Conservation (phyloP, 2,888 invertebrate species). For the Holacanthella duospinosa region DNA sequence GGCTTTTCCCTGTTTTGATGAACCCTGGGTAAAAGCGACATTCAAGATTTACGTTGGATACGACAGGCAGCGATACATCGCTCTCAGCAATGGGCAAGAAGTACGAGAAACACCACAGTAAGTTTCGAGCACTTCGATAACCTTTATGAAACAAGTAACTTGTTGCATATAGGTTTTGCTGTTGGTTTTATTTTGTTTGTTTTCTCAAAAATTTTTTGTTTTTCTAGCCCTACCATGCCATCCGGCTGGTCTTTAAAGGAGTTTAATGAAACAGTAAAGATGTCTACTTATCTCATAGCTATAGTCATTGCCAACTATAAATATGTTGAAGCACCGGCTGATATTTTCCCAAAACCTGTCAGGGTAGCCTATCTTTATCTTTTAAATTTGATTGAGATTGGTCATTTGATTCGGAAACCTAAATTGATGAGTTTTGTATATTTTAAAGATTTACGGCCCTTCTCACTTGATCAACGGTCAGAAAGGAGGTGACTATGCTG, state of each 20-base stretch:
- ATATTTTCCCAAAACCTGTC: not conserved
- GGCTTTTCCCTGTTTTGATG: conserved; percentile 43
- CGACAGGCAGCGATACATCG: conserved; percentile 45
- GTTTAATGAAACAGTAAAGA: conserved; percentile 7
- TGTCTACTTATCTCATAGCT: conserved; percentile 25
- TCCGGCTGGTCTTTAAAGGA: not conserved
- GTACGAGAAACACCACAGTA: not conserved
- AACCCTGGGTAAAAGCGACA: conserved; percentile 41
- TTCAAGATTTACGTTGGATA: conserved; percentile 38
- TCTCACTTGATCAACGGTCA: not conserved
- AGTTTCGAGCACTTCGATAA: too few relatives aligned
- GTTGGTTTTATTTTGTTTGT: too few relatives aligned
- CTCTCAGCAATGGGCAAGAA: not conserved
- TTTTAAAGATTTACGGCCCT: not conserved
- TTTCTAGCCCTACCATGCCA: not conserved
- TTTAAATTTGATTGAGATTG: not conserved
- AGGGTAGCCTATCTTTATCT: too few relatives aligned
- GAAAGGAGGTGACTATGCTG: conserved; percentile 43
- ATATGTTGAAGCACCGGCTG: conserved; percentile 9
- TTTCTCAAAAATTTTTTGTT: too few relatives aligned
- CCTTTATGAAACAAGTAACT: too few relatives aligned
- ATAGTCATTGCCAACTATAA: conserved; percentile 19
- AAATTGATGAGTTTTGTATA: too few relatives aligned
- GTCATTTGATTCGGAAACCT: too few relatives aligned
- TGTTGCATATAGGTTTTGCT: too few relatives aligned